Conservation (phyloP, 1,140 invertebrate genomes). For the Augochlora pura region DNA sequence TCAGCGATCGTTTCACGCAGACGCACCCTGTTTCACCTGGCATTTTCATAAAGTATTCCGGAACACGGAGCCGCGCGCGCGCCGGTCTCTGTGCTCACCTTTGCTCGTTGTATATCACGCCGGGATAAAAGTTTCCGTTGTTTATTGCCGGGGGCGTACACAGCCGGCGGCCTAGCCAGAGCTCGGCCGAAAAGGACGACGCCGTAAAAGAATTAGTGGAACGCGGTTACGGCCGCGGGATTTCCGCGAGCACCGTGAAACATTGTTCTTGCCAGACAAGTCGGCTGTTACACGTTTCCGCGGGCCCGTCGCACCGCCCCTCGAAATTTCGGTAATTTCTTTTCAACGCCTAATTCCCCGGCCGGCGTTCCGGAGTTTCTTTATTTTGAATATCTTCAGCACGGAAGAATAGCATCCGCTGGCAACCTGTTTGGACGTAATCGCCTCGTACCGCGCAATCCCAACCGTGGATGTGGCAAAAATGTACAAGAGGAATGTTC, state of each 20-base stretch:
- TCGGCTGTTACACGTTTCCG: slow-evolving; percentile 12
- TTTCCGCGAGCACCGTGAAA: slow-evolving; percentile 36
- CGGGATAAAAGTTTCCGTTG: slow-evolving; percentile 47
- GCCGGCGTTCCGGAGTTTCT: too few species aligned
- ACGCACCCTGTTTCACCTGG: background rate
- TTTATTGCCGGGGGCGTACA: slow-evolving; percentile 48
- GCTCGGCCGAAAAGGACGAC: background rate
- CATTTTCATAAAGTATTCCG: slow-evolving; percentile 57
- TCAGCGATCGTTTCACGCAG: background rate
- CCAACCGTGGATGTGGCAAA: too few species aligned
- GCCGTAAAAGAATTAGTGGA: slow-evolving; percentile 45
- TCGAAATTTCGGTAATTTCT: background rate
- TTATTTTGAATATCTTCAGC: too few species aligned
- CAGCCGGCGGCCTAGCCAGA: too few species aligned
- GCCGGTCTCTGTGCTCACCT: too few species aligned
- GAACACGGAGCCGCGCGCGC: background rate
- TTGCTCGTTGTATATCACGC: slow-evolving; percentile 38
- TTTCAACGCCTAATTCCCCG: background rate
- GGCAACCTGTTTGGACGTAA: too few species aligned
- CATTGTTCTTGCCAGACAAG: background rate
- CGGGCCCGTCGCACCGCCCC: background rate
- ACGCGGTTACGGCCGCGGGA: slow-evolving; percentile 43
- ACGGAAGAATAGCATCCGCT: too few species aligned
- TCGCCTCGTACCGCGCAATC: too few species aligned
- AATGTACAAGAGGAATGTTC: too few species aligned